Evolutionary conservation across 2,888 invertebrate genomes (phyloP).

Genomic region (Mellilla xanthometata): DNA sequence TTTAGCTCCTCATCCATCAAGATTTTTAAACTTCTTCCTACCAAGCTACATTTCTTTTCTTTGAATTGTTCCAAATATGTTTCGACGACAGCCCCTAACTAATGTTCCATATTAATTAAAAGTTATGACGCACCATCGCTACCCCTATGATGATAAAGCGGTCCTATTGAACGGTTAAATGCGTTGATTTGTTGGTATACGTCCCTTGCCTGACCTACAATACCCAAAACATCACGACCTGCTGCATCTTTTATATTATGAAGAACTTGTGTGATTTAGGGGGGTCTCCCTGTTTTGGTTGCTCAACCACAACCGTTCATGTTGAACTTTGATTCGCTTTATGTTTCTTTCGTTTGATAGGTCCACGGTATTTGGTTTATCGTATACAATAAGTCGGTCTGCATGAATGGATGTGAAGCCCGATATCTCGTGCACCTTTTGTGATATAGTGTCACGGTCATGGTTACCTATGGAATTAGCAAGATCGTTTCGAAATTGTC

Average conservation of each 20-base stretch:
- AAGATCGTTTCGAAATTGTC: constrained; percentile 58
- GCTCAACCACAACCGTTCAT: not conserved
- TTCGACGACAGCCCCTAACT: constrained; percentile 56
- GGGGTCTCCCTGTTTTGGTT: constrained; percentile 34
- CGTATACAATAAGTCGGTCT: constrained; percentile 58
- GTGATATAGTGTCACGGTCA: constrained; percentile 51
- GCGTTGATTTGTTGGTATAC: constrained; percentile 68
- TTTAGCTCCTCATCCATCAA: not conserved
- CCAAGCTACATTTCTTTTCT: not conserved
- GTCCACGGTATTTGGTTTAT: constrained; percentile 29
- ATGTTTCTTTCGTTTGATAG: constrained; percentile 9
- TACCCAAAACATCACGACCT: constrained; percentile 51
- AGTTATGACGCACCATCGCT: constrained; percentile 71
- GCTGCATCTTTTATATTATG: constrained; percentile 21
- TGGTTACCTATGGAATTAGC: constrained; percentile 63
- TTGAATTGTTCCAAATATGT: constrained; percentile 5
- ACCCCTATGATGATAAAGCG: constrained; percentile 53
- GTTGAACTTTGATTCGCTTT: not conserved
- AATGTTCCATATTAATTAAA: constrained; percentile 77
- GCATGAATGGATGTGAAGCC: constrained; percentile 63
- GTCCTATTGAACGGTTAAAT: constrained; percentile 51
- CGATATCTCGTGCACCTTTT: constrained; percentile 57
- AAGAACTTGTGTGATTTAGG: constrained; percentile 22
- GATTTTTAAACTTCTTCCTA: not conserved
- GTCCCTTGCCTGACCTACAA: constrained; percentile 57